Evolutionary conservation across 2,888 invertebrate species (phyloP), one percentile per base, ranked within the genome.

Genomic region (Melieria crassipennis): DNA sequence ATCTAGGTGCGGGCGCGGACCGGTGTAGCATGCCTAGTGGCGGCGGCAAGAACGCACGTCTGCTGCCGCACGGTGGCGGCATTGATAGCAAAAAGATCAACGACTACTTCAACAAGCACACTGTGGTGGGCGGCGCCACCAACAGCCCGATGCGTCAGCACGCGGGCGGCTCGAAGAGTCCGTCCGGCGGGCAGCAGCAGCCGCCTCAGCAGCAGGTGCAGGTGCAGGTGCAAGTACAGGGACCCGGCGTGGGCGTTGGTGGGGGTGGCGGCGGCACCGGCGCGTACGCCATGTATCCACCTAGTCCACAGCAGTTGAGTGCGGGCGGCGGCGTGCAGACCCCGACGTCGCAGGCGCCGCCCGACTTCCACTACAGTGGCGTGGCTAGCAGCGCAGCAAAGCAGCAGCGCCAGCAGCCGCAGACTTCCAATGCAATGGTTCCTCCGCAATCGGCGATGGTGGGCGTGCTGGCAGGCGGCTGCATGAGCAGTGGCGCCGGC

Each of bases 51-150:
- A 85, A 83, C 73, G 81, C 86, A 48, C 83, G 87, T 11, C 77
- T 87, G 0, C 77, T 87, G 80, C 80, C 83, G 46, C 90, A 91
- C 78, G 69, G 74, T 56, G 90, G 91, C 78, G 67, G 73, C 16
- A 77, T 68, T 61, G 91, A 91, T 82, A 91, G 89, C 81, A 97
- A 97, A 87, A 97, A 96, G 88, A 95, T 97, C 85, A 94, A 95
- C 87, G 97, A 97, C 86, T 97, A 97, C 87, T 92, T 92, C 87
- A 92, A 92, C 83, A 94, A 94, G 87, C 93, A 93, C 87, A 90
- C 94, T 82, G 83, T 94, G 93, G 88, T 94, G 93, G 79, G 90
- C 93, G 77, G 75, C 43, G 70, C 76, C 57, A 92, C 92, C 77
- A 94, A 91, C 83, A 94, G 94, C 88, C 94, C 94, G 80, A 93